Evolutionary conservation across 2,888 invertebrate genomes (phyloP).

Genomic region (Drosophila fulvimacula): DNA sequence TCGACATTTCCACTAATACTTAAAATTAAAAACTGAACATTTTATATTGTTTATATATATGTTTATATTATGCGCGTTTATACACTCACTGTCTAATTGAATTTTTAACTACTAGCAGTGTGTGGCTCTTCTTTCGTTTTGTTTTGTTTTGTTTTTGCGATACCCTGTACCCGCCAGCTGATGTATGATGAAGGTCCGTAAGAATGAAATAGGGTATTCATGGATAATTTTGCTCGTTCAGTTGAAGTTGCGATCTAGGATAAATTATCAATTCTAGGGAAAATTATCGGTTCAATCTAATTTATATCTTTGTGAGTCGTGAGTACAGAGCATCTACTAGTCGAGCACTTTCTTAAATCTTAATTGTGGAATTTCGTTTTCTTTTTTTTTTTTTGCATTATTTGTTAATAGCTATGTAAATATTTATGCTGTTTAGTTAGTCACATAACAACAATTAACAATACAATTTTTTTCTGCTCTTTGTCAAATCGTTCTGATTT

Average conservation of each 20-base stretch:
- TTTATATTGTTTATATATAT: conserved; percentile 29
- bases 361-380: conserved; percentile 24
- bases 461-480: conserved; percentile 24
- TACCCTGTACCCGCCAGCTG: conserved; percentile 24
- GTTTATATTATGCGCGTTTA: conserved; percentile 29
- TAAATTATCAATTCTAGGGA: too few species aligned
- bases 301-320: not conserved
- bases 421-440: conserved; percentile 74
- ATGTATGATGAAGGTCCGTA: not conserved
- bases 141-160: conserved; percentile 6
- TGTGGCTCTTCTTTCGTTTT: conserved; percentile 8
- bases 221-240: too few species aligned
- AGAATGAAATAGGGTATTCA: too few species aligned
- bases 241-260: too few species aligned
- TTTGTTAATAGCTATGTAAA: conserved; percentile 67
- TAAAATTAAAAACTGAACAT: conserved; percentile 62
- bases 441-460: conserved; percentile 70
- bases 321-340: conserved; percentile 44
- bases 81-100: conserved; percentile 59
- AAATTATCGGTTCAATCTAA: not conserved
- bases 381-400: conserved; percentile 29
- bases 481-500: conserved; percentile 36
- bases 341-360: conserved; percentile 12
- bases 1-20: conserved; percentile 61
- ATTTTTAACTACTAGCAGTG: conserved; percentile 67